A percentile compares a stretch with the other conserved stretches of the same genome.
These are phyloP conservation scores for Marasmarcha lunaedactyla DNA, from an alignment of 2,888 invertebrate species.

Conservation along the genomic window DNA sequence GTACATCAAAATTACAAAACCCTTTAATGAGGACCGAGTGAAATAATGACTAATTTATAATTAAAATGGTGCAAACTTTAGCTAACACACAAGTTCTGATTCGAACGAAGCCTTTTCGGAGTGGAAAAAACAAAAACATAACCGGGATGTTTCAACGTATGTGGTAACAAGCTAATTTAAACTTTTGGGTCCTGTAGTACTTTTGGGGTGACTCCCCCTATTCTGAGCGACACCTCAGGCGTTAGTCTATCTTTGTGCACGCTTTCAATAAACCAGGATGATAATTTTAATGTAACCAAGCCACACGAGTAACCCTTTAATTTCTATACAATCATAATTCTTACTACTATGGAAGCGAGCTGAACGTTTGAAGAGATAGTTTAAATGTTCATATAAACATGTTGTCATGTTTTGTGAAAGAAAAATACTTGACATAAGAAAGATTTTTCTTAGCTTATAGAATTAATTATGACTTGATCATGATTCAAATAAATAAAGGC, in stretches of 20 bases:
- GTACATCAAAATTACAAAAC: not conserved
- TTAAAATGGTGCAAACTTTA: conserved; percentile 17
- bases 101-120: conserved; percentile 46
- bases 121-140: conserved; percentile 56
- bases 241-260: conserved; percentile 30
- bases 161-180: conserved; percentile 70
- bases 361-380: too few species aligned
- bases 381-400: too few species aligned
- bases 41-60: conserved; percentile 44
- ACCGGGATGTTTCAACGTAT: conserved; percentile 49
- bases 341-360: too few species aligned
- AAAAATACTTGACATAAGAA: too few species aligned
- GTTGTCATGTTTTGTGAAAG: too few species aligned
- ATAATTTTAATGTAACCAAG: too few species aligned
- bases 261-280: not conserved
- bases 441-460: too few species aligned
- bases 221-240: conserved; percentile 44
- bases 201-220: conserved; percentile 22
- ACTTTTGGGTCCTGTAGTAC: conserved; percentile 58
- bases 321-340: too few species aligned
- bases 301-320: too few species aligned
- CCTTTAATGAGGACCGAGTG: conserved; percentile 15
- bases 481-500: too few species aligned
- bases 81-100: conserved; percentile 30
- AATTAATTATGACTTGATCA: too few species aligned